Conservation (phyloP, 2,888 invertebrate genomes). For the Lutraria lutraria region DNA sequence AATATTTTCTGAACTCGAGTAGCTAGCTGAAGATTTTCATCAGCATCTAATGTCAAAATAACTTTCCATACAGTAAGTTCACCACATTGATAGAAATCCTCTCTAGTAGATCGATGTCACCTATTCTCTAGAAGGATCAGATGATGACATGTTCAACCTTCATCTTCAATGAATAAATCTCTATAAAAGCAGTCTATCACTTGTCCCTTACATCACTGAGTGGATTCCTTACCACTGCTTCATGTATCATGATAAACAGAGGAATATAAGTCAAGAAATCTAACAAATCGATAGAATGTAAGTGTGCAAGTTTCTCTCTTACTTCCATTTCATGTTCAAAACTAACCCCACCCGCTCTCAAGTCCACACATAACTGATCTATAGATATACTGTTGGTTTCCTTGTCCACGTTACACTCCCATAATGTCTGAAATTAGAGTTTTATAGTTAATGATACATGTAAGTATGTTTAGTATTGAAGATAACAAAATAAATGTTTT, state of each 20-base stretch:
- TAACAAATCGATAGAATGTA: slow-evolving; percentile 82
- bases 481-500: no score
- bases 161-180: background rate
- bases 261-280: slow-evolving; percentile 86
- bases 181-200: slow-evolving; percentile 40
- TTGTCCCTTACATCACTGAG: slow-evolving; percentile 79
- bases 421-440: slow-evolving; percentile 80
- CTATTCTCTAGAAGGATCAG: no score
- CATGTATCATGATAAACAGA: slow-evolving; percentile 85
- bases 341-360: slow-evolving; percentile 85
- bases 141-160: no score
- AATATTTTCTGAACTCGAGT: no score
- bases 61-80: no score
- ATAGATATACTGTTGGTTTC: slow-evolving; percentile 82
- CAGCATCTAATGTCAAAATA: no score
- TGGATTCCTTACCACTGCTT: slow-evolving; percentile 84
- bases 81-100: no score
- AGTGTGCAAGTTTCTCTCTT: slow-evolving; percentile 80
- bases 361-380: slow-evolving; percentile 84
- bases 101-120: no score
- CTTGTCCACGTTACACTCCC: slow-evolving; percentile 85
- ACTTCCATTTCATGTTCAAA: slow-evolving; percentile 82
- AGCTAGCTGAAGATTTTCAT: no score
- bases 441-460: no score
- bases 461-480: no score